Base-by-base conservation (phyloP, 2,113 vertebrate genomes). In the Vulpes vulpes region DNA sequence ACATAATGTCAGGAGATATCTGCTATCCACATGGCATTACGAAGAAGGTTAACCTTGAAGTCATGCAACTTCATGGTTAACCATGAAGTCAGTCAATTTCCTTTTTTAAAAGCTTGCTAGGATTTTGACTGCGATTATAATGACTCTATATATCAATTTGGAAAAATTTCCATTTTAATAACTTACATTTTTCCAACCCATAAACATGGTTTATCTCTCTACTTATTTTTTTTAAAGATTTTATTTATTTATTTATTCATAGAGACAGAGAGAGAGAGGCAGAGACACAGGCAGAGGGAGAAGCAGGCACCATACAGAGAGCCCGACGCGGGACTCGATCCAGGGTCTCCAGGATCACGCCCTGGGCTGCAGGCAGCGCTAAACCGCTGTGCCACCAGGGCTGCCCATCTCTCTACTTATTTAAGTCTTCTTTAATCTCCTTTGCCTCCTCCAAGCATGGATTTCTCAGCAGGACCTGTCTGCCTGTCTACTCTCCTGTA, bases 391-490 rank as follows among this genome's bases (percentile, higher is more conserved):
- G 43, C 43, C 43, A 43, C 43, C 0, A 4, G 43, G 43, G 43
- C 43, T 43, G 43, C 43, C 43, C 43, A 64, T 79, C 30, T 80
- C 57, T 94, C 53, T 79, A 78, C 25, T 91, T 81, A 91, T 11
- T 65, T 94, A 30, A 57, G 11, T 71, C 62, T 82, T 89, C 25
- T 95, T 95, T 93, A 88, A 83, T 84, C 90, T 96, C 53, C 30
- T 16, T 93, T 6, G 25, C 17, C 53, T 86, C 74, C 32, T 86
- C 27, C 4, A 96, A 73, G 15, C 22, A 57, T 79, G n/a, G 8
- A 55, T 79, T 78, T 92, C 65, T 92, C 49, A 35, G 51, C 35
- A 80, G 5, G 20, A 71, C 76, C 35, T 55, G 5, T 51, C 17
- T 22, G 30, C 57, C 65, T 87, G 15, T 83, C 82, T 35, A 62